A percentile compares a stretch with the other conserved stretches of the same genome.
Conservation (phyloP, 2,797 vertebrate species). For the Basileuterus tristriatus region DNA sequence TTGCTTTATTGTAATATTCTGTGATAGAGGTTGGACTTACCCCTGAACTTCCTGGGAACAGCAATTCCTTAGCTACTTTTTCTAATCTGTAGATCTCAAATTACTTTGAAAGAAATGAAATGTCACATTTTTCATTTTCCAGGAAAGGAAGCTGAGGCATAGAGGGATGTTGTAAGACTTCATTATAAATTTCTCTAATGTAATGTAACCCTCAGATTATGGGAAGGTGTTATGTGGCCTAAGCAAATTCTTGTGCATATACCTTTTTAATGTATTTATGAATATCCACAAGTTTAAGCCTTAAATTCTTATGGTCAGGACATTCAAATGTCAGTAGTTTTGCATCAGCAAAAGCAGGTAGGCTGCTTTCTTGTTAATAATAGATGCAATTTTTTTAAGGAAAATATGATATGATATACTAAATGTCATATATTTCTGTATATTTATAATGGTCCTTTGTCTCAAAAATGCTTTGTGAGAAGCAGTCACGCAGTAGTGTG, state of each 20-base stretch:
- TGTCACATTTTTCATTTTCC: slow-evolving; percentile 6
- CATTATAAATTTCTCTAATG: neutral
- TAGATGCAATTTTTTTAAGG: neutral
- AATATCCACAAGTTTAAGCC: neutral
- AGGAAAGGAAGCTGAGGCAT: neutral
- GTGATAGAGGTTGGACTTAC: neutral
- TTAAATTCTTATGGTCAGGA: neutral
- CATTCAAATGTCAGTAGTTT: neutral
- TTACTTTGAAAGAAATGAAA: slow-evolving; percentile 18
- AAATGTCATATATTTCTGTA: neutral
- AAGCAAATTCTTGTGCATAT: neutral
- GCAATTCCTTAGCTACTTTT: neutral
- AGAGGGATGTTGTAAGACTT: neutral
- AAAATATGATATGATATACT: neutral
- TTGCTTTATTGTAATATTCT: neutral
- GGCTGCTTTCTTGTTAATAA: neutral
- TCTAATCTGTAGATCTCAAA: slow-evolving; percentile 16
- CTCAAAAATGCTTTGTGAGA: neutral
- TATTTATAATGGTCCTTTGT: neutral
- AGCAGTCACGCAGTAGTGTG: neutral
- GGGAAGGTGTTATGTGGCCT: neutral
- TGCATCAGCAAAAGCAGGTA: neutral
- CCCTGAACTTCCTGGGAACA: neutral
- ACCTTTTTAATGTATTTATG: neutral
- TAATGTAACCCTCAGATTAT: neutral